Evolutionary conservation across 1,140 invertebrate species (phyloP), one percentile per base, ranked within the genome.

Genomic region (Scaptomyza pallida): DNA sequence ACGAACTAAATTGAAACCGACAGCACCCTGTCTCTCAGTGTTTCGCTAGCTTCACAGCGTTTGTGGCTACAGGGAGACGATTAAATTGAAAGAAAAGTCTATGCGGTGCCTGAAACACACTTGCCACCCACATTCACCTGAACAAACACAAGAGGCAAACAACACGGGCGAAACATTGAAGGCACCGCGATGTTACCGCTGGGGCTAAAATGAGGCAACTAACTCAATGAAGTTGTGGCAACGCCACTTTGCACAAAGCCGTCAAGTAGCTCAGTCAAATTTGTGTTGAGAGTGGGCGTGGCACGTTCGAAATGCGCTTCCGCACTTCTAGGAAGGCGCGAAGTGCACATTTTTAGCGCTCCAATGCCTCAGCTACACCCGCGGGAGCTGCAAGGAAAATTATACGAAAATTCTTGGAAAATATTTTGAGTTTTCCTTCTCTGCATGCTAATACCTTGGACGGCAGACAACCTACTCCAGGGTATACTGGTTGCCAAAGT

Each of bases 1-100:
- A 59, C 52, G 23, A 30, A 43, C 44, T 26, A 73, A 75, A 75
- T 73, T 75, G 48, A 73, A 75, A 63, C 43, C 52, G 70, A 72
- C 69, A 60, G 55, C 37, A 44, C 33, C 17, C 4, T 56, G 72
- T 47, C 43, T 47, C 40, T 50, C 37, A 26, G 51, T 41, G 26
- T 35, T 55, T 40, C 43, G 33, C 54, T 13, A 9, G 15, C 52
- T 17, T 21, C 43, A 16, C 23, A 30, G 26, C 19, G 16, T 6
- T 26, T 26, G 13, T 15, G 26, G 40, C 43, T 2, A n/a, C 12
- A 21, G 9, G 5, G 2, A 23, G 30, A 43, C 23, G n/a, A 19
- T 8, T 17, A 33, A 21, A 30, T 9, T n/a, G n/a, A n/a, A 30
- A 48, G 30, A 19, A 4, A n/a, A 62, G 47, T 16, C 19, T 56